phyloP scores from a whole-genome alignment of 2,113 vertebrate genomes.

The Sapayoa aenigma region DNA sequence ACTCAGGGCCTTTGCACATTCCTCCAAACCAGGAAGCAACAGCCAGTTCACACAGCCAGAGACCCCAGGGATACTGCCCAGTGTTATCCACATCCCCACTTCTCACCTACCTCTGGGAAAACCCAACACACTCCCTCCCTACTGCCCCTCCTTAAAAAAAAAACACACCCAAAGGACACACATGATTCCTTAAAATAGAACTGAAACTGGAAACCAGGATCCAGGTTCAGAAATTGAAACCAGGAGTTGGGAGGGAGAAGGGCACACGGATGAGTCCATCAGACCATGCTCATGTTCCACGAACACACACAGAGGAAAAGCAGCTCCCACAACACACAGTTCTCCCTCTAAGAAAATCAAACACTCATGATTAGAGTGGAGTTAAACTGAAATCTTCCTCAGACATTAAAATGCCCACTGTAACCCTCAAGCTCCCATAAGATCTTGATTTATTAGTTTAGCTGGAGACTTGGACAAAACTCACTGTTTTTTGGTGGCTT shows the following conservation, averaged over 20 bases:
- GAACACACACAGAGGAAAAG: background rate
- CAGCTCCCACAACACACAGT: background rate
- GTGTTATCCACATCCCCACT: background rate
- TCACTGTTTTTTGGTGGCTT: background rate
- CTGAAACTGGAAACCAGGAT: background rate
- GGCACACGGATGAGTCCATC: background rate
- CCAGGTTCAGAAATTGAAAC: background rate
- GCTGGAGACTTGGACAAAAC: background rate
- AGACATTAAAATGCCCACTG: background rate
- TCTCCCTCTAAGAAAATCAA: background rate
- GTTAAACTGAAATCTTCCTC: background rate
- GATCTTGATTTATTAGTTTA: background rate
- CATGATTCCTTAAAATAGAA: background rate
- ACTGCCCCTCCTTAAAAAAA: background rate
- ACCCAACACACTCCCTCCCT: background rate
- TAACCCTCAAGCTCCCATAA: background rate
- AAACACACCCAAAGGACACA: background rate
- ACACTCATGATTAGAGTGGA: background rate
- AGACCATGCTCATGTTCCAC: background rate
- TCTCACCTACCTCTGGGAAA: background rate
- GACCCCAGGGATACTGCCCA: background rate
- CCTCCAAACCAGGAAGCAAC: background rate
- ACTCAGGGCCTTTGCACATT: rapidly evolving
- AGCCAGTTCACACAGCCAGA: background rate
- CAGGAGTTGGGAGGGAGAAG: background rate